Percentiles rank a stretch among this genome's conserved stretches.
These are phyloP conservation scores for Chloropsis cyanopogon DNA, from an alignment of 2,113 vertebrate species.

Conservation along the genomic window DNA sequence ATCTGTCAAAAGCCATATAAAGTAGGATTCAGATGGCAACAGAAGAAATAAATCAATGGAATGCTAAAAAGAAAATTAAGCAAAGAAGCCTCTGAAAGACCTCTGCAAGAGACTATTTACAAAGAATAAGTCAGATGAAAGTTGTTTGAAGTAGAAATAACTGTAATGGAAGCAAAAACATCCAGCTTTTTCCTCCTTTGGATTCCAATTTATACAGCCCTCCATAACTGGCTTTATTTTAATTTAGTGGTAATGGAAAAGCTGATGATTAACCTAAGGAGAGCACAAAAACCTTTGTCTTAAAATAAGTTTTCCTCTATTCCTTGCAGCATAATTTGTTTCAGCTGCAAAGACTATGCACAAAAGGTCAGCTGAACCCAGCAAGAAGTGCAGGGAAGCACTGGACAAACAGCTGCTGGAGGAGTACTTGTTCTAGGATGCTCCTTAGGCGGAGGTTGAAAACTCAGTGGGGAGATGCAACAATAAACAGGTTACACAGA, in stretches of 20 bases:
- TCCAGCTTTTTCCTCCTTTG: not conserved
- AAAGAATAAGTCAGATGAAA: not conserved
- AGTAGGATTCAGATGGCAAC: not conserved
- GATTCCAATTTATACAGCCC: not conserved
- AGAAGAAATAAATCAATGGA: slow-evolving; percentile 35
- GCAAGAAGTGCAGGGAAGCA: not conserved
- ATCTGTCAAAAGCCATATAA: slow-evolving; percentile 5
- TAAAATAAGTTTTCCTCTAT: not conserved
- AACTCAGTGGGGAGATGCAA: not conserved
- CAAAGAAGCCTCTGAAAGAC: not conserved
- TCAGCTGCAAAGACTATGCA: not conserved
- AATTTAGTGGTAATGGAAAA: not conserved
- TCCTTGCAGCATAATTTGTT: not conserved
- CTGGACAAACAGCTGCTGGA: not conserved
- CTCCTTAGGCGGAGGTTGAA: not conserved
- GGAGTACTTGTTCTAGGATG: not conserved
- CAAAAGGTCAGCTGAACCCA: not conserved
- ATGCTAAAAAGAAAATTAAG: slow-evolving; percentile 22
- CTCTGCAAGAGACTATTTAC: not conserved
- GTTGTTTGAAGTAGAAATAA: not conserved
- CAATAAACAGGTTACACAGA: not conserved
- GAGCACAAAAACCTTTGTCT: not conserved
- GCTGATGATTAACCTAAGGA: not conserved
- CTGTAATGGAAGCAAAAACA: not conserved
- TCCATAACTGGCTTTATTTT: not conserved